Evolutionary conservation across 37 sponge, comb jelly and placozoan genomes (phyloP).

Genomic region (Axinella damicornis): DNA sequence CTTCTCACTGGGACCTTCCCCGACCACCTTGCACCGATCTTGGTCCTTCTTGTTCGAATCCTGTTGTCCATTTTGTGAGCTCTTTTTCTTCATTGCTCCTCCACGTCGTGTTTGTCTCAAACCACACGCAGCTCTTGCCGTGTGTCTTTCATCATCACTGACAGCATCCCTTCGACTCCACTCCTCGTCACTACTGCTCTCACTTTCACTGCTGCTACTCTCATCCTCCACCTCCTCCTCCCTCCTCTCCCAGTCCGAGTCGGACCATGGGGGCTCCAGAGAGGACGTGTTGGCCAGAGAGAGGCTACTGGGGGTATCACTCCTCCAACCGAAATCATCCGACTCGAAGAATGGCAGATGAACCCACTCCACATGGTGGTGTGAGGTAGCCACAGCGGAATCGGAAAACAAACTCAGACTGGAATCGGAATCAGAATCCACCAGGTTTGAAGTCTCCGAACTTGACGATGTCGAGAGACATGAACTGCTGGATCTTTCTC

Average conservation of each 20-base stretch:
- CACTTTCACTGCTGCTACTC: not conserved
- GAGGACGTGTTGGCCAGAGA: conserved; percentile 17
- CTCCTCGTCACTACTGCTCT: not conserved
- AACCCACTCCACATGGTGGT: not conserved
- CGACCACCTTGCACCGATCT: no score
- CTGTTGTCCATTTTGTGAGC: no score
- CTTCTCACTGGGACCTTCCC: no score
- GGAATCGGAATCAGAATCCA: no score
- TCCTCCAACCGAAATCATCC: not conserved
- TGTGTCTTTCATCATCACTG: no score
- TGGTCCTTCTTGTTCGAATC: no score
- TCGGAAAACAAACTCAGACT: no score
- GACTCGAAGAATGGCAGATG: not conserved
- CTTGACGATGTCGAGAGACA: not conserved
- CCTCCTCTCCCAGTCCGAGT: not conserved
- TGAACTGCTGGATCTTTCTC: not conserved
- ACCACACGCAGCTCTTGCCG: no score
- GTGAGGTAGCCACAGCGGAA: not conserved
- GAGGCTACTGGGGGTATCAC: not conserved
- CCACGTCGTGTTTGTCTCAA: no score
- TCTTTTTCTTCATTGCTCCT: no score
- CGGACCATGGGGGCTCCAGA: conserved; percentile 22
- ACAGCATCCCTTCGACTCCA: not conserved
- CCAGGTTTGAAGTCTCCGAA: no score
- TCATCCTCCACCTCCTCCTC: not conserved